Conservation (phyloP, 2,797 vertebrate species). For the Sarcophilus harrisii region DNA sequence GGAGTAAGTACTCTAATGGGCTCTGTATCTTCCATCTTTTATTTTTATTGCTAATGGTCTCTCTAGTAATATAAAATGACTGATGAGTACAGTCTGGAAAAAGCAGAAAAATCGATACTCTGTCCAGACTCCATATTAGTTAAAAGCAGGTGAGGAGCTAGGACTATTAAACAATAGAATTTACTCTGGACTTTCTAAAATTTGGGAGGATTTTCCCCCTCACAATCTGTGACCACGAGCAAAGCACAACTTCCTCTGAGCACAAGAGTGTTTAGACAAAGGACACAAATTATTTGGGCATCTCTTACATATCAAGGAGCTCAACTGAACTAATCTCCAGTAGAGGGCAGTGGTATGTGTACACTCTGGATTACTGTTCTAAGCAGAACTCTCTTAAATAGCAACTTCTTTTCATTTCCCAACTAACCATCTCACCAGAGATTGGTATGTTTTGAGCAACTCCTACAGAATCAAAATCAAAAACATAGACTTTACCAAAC, state of each 20-base stretch:
- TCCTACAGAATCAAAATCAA: background rate
- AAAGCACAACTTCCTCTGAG: conserved; percentile 41
- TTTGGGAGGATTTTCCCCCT: conserved; percentile 13
- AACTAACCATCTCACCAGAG: background rate
- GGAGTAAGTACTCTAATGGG: conserved; percentile 84
- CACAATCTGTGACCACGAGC: conserved; percentile 29
- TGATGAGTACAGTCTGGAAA: conserved; percentile 82
- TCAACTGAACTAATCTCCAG: conserved; percentile 55
- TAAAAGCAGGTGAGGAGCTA: conserved; percentile 74
- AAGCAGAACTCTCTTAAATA: background rate
- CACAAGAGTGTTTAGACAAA: background rate
- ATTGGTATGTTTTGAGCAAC: background rate
- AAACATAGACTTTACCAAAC: conserved; percentile 18
- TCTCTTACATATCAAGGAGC: background rate
- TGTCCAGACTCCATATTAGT: conserved; percentile 79
- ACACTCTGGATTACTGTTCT: background rate
- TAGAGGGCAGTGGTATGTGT: conserved; percentile 72
- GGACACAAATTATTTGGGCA: background rate
- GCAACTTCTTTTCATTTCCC: background rate
- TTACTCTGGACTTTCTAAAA: conserved; percentile 59
- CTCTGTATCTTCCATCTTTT: conserved; percentile 82
- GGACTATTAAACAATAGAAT: conserved; percentile 75
- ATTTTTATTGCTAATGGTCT: conserved; percentile 87
- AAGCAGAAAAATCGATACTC: conserved; percentile 85
- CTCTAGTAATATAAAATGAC: conserved; percentile 87